phyloP scores from a whole-genome alignment of 2,888 invertebrate species.

The Yponomeuta malinellus region DNA sequence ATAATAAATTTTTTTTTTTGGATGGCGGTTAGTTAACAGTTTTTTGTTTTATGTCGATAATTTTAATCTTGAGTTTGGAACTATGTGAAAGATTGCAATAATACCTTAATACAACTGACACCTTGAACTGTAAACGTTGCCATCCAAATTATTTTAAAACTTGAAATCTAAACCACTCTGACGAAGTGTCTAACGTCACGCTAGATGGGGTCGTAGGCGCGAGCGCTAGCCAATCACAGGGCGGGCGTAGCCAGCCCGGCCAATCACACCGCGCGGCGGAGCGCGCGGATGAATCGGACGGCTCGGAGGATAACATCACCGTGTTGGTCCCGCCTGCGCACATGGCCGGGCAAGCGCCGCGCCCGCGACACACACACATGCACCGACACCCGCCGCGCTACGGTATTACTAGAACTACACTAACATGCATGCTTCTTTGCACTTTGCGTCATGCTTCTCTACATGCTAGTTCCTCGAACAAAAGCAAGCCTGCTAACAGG shows the following conservation, averaged over 20 bases:
- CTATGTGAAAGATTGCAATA: neutral
- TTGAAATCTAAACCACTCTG: neutral
- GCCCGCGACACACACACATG: slow-evolving; percentile 25
- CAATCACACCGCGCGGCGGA: neutral
- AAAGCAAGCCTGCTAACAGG: too few relatives aligned
- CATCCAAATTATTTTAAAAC: neutral
- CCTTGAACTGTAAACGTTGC: neutral
- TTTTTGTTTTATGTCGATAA: neutral
- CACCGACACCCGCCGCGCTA: slow-evolving; percentile 35
- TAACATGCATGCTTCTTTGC: slow-evolving; percentile 20
- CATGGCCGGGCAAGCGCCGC: slow-evolving; percentile 25
- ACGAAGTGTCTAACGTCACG: slow-evolving; percentile 10
- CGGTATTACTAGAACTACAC: slow-evolving; percentile 35
- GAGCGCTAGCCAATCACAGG: neutral
- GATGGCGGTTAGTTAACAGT: neutral
- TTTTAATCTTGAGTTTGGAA: neutral
- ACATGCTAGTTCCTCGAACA: neutral
- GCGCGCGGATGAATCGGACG: slow-evolving; percentile 60
- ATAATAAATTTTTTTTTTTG: slow-evolving; percentile 16
- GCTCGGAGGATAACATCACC: slow-evolving; percentile 76
- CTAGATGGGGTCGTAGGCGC: slow-evolving; percentile 17
- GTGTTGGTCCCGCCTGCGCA: slow-evolving; percentile 70
- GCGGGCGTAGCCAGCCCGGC: neutral
- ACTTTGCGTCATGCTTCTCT: slow-evolving; percentile 12
- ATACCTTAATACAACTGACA: too few relatives aligned